phyloP scores from a whole-genome alignment of 2,888 invertebrate species.

The Cantharis rustica region DNA sequence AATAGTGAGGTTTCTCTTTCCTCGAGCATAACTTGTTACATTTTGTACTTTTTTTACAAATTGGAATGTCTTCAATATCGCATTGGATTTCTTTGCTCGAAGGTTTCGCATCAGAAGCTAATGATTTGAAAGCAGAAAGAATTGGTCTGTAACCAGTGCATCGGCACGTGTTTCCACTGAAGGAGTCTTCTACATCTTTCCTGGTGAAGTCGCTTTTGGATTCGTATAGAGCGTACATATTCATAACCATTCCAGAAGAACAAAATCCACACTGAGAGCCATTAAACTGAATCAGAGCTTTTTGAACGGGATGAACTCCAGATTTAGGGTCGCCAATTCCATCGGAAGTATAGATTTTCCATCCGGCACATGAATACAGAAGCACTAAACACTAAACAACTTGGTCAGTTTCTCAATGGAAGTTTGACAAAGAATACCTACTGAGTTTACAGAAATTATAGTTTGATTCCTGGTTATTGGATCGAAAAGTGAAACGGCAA shows the following conservation, averaged over 20 bases:
- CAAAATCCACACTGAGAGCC: slow-evolving; percentile 75
- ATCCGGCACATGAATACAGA: slow-evolving; percentile 61
- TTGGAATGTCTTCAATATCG: not conserved
- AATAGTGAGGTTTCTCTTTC: not conserved
- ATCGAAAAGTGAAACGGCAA: slow-evolving; percentile 57
- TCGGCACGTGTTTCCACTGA: slow-evolving; percentile 68
- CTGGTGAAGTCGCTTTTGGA: slow-evolving; percentile 54
- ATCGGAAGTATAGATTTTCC: slow-evolving; percentile 63
- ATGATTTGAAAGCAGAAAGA: slow-evolving; percentile 66
- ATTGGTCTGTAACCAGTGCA: slow-evolving; percentile 73
- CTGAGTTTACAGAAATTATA: slow-evolving; percentile 68
- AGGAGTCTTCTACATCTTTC: slow-evolving; percentile 53
- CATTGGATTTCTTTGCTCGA: not conserved
- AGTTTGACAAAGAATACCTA: slow-evolving; percentile 51
- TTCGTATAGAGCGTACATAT: slow-evolving; percentile 65
- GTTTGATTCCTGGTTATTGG: slow-evolving; percentile 57
- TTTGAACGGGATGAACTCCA: slow-evolving; percentile 69
- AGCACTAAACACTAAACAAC: slow-evolving; percentile 58
- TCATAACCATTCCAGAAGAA: slow-evolving; percentile 78
- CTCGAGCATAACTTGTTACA: not conserved
- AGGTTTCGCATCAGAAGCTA: slow-evolving; percentile 54
- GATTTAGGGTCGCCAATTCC: slow-evolving; percentile 65
- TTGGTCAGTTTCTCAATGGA: slow-evolving; percentile 47
- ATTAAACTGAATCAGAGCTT: slow-evolving; percentile 62
- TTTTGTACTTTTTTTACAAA: not conserved